phyloP scores from a whole-genome alignment of 2,113 vertebrate genomes.

The Alces alces region DNA sequence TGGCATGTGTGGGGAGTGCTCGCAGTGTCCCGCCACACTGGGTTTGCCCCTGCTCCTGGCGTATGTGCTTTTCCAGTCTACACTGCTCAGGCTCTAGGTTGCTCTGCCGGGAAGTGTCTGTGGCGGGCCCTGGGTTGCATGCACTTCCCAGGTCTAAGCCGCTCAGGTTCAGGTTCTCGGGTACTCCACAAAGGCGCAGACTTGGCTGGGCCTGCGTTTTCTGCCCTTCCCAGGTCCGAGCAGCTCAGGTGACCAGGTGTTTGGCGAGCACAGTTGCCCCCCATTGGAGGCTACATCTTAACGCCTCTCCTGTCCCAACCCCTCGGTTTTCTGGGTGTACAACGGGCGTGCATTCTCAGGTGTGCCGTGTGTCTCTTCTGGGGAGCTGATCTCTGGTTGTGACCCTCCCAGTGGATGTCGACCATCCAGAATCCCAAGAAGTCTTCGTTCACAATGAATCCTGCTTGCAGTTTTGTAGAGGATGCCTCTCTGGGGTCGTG shows the following conservation, averaged over 20 bases:
- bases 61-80: not conserved
- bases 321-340: too few species aligned
- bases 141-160: not conserved
- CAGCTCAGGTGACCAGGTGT: not conserved
- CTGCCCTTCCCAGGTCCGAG: not conserved
- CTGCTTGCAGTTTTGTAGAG: not conserved
- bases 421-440: not conserved
- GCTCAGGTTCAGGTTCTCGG: not conserved
- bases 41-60: not conserved
- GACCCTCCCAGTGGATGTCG: not conserved
- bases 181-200: not conserved
- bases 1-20: not conserved
- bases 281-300: rapidly evolving
- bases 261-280: not conserved
- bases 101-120: not conserved
- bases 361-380: not conserved
- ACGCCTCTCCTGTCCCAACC: rapidly evolving
- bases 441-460: not conserved
- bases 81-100: not conserved
- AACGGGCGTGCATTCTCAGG: not conserved
- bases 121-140: too few species aligned
- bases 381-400: not conserved
- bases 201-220: not conserved
- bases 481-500: not conserved
- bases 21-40: not conserved